Evolutionary conservation across 2,888 invertebrate genomes (phyloP).

Genomic region (Troilus luridus): DNA sequence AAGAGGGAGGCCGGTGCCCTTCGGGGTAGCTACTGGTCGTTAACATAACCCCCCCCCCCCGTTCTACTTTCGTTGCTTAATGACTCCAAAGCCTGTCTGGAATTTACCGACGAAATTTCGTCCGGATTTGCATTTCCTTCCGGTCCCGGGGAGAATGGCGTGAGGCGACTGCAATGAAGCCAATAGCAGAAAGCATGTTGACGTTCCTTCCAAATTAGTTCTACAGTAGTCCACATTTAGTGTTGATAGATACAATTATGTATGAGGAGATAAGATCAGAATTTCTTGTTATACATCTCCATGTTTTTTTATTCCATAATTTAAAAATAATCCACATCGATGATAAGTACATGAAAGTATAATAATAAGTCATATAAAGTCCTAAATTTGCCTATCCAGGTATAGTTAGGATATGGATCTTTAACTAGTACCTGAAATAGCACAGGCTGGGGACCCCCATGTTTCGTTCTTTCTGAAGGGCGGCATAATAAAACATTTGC

Average conservation of each 20-base stretch:
- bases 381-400: no score
- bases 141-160: background rate
- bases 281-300: background rate
- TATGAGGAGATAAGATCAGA: background rate
- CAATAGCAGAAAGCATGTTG: background rate
- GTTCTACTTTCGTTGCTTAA: background rate
- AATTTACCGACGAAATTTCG: conserved; percentile 21
- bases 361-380: no score
- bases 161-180: conserved; percentile 8
- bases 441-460: no score
- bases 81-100: conserved; percentile 15
- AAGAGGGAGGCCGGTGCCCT: conserved; percentile 16
- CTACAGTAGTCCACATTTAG: background rate
- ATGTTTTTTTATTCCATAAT: no score
- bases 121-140: conserved; percentile 25
- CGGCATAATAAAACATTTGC: no score
- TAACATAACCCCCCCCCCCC: conserved; percentile 5
- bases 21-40: conserved; percentile 13
- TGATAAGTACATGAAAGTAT: no score
- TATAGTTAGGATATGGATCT: no score
- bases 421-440: no score
- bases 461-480: no score
- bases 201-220: background rate
- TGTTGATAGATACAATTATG: background rate
- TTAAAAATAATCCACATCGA: no score